A percentile compares a stretch with the other conserved stretches of the same genome.
Conservation (phyloP, 92 coral and sea anemone genomes). For the Desmophyllum pertusum region DNA sequence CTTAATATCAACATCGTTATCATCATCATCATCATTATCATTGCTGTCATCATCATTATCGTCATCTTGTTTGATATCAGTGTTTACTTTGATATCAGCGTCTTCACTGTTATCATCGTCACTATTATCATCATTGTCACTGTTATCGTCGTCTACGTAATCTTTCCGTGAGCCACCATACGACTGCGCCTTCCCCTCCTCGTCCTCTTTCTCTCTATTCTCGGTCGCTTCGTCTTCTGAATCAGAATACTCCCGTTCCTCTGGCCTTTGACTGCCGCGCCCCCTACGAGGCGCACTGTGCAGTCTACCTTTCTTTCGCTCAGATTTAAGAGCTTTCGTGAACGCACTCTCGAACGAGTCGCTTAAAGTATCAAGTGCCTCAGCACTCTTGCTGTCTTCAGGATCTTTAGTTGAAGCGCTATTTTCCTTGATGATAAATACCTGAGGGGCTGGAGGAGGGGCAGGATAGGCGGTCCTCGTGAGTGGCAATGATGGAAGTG, state of each 20-base stretch:
- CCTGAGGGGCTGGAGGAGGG: conserved; percentile 51
- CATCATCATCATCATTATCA: neutral
- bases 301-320: conserved; percentile 16
- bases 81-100: neutral
- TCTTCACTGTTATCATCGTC: neutral
- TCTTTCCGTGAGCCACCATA: conserved; percentile 33
- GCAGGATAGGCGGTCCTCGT: conserved; percentile 10
- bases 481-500: conserved; percentile 18
- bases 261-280: conserved; percentile 3
- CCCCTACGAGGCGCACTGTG: neutral
- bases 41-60: neutral
- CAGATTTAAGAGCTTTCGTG: conserved; percentile 61
- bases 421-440: conserved; percentile 62
- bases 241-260: conserved; percentile 13
- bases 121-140: neutral
- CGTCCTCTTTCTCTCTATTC: conserved; percentile 26
- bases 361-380: conserved; percentile 53
- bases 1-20: neutral
- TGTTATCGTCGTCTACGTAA: neutral
- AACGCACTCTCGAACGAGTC: conserved; percentile 67
- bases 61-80: neutral
- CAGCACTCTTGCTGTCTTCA: conserved; percentile 50
- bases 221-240: neutral
- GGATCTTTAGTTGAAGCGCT: conserved; percentile 38
- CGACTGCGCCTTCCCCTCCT: conserved; percentile 23